These are phyloP conservation scores for Climacteris rufus DNA, from an alignment of 2,113 vertebrate species.

Conservation along the genomic window DNA sequence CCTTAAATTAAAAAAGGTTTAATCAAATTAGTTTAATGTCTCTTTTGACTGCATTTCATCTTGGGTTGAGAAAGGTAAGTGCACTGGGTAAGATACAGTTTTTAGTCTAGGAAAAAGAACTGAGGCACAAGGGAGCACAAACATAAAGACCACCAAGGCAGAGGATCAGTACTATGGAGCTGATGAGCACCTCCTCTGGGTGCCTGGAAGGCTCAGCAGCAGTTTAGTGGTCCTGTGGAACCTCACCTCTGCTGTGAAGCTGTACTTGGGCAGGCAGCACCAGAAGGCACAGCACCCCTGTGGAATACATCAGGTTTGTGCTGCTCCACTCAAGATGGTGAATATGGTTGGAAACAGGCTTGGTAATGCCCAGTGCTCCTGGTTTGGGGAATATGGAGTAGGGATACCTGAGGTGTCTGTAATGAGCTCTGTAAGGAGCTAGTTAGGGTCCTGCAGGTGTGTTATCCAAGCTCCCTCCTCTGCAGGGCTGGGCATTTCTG, in stretches of 20 bases:
- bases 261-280: neutral
- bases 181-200: neutral
- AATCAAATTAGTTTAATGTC: neutral
- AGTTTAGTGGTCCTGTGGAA: neutral
- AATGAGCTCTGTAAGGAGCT: neutral
- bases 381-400: neutral
- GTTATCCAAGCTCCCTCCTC: neutral
- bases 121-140: neutral
- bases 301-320: neutral
- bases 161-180: neutral
- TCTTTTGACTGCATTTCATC: neutral
- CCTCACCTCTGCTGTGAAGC: neutral
- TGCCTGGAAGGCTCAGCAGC: neutral
- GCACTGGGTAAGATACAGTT: neutral
- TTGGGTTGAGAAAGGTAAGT: neutral
- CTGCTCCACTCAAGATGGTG: neutral
- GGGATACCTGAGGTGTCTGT: too few relatives aligned
- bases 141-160: neutral
- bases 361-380: too few relatives aligned
- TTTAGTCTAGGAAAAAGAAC: neutral
- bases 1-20: neutral
- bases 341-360: neutral
- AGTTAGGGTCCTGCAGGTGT: neutral
- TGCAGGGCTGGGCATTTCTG: neutral
- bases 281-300: accelerated